phyloP scores from a whole-genome alignment of 2,113 vertebrate genomes.

The Ctenomys sociabilis region DNA sequence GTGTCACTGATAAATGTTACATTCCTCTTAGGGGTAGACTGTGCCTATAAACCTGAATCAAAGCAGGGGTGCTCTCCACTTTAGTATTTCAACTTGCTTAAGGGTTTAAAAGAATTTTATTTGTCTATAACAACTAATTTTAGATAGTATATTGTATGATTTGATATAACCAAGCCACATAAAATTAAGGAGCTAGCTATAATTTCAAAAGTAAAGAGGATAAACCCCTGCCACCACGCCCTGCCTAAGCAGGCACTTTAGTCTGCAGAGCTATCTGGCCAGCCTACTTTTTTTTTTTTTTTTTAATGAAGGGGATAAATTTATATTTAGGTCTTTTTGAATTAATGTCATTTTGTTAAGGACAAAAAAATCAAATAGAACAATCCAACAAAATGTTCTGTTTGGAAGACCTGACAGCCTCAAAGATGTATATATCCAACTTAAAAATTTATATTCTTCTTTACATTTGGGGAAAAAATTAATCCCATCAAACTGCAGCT shows the following conservation, averaged over 20 bases:
- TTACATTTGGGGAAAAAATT: not conserved
- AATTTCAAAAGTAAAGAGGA: conserved; percentile 20
- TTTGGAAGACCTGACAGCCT: not conserved
- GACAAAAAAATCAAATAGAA: conserved; percentile 39
- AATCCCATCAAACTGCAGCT: not conserved
- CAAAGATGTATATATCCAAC: not conserved
- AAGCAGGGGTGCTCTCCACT: conserved; percentile 60
- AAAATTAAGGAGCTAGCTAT: conserved; percentile 26
- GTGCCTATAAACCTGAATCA: conserved; percentile 57
- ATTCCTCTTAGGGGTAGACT: not conserved
- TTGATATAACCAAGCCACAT: conserved; percentile 36
- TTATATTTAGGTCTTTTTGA: conserved; percentile 49
- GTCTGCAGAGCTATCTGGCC: no score
- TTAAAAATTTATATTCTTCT: not conserved
- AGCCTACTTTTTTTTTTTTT: no score
- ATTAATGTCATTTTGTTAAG: conserved; percentile 59
- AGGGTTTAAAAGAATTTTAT: conserved; percentile 37
- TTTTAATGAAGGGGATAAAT: conserved; percentile 15
- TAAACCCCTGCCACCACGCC: no score
- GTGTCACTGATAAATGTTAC: not conserved
- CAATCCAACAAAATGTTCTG: not conserved
- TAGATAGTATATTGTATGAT: not conserved
- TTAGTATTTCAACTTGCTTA: conserved; percentile 33
- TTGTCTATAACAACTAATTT: conserved; percentile 48
- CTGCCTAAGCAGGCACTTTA: no score